Percentiles rank a stretch among this genome's conserved stretches.
phyloP scores from a whole-genome alignment of 1,140 invertebrate species.

The Spodoptera litura region DNA sequence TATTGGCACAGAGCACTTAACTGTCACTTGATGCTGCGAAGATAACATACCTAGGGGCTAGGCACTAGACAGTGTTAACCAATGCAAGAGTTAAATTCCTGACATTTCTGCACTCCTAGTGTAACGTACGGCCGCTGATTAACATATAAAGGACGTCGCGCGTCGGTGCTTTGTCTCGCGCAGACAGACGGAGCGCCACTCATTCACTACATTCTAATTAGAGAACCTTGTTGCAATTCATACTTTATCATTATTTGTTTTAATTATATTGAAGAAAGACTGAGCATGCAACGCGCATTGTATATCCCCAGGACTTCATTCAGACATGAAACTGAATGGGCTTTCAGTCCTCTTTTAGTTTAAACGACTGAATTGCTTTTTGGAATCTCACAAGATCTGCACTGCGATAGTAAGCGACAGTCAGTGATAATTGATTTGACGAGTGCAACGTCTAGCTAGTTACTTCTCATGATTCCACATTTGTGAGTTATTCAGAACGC shows the following conservation, averaged over 20 bases:
- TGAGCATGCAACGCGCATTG: neutral
- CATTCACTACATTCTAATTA: constrained; percentile 27
- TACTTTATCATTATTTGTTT: constrained; percentile 18
- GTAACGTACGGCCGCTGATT: neutral
- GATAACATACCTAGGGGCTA: no score
- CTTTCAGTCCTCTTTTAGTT: neutral
- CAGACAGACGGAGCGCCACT: constrained; percentile 1
- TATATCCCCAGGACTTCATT: neutral
- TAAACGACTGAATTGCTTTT: constrained; percentile 4
- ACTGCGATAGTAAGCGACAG: neutral
- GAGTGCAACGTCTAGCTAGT: no score
- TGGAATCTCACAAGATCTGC: neutral
- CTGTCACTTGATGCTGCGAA: no score
- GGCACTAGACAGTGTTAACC: neutral
- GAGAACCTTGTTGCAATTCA: neutral
- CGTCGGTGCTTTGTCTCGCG: constrained; percentile 5
- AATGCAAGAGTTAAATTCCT: neutral
- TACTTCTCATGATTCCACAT: no score
- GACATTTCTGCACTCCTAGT: constrained; percentile 1
- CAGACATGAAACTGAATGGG: constrained; percentile 6
- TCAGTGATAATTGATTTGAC: neutral
- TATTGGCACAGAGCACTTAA: neutral
- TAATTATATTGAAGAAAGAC: neutral
- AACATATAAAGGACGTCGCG: constrained; percentile 35
- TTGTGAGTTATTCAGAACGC: no score